These are phyloP conservation scores for Mesitornis unicolor DNA, from an alignment of 2,113 vertebrate species.

Conservation along the genomic window DNA sequence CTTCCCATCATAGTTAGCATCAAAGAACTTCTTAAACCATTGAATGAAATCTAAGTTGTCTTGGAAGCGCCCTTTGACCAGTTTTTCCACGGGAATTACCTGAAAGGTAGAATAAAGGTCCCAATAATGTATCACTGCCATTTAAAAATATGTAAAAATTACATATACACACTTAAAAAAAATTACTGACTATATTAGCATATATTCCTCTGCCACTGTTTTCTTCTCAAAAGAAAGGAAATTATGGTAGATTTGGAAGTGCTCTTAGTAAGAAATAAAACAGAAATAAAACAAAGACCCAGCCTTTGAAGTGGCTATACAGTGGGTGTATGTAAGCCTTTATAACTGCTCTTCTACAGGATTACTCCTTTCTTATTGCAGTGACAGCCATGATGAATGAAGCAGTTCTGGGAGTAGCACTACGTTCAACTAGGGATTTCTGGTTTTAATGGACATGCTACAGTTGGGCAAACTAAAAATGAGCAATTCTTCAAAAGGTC, in stretches of 20 bases:
- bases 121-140: neutral
- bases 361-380: neutral
- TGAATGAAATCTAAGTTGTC: conserved; percentile 99
- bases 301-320: neutral
- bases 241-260: neutral
- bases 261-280: neutral
- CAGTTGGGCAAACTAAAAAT: neutral
- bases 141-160: neutral
- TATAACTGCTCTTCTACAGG: neutral
- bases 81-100: conserved; percentile 99
- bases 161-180: neutral
- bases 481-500: neutral
- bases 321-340: neutral
- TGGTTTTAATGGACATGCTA: neutral
- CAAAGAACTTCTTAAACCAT: conserved; percentile 99
- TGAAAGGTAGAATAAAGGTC: conserved; percentile 52
- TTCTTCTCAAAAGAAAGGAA: neutral
- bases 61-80: conserved; percentile 98
- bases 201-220: neutral
- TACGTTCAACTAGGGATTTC: neutral
- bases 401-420: neutral
- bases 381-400: neutral
- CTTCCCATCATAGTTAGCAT: conserved; percentile 98
- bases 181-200: neutral
- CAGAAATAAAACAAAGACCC: neutral